phyloP scores from a whole-genome alignment of 2,888 invertebrate genomes.

The Drosophila anomelani region DNA sequence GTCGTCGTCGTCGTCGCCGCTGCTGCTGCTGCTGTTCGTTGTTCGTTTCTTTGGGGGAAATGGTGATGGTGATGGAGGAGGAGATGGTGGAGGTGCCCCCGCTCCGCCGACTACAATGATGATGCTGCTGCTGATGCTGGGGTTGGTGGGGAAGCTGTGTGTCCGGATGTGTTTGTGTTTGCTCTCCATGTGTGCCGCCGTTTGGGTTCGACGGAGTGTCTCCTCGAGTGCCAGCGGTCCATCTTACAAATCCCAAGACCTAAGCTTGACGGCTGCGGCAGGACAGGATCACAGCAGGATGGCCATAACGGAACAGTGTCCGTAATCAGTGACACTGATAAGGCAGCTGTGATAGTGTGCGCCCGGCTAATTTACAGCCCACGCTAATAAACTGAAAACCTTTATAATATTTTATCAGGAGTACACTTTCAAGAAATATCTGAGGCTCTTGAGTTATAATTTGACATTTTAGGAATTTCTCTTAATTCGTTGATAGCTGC shows the following conservation, averaged over 20 bases:
- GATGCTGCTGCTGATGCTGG: slow-evolving; percentile 14
- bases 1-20: slow-evolving; percentile 18
- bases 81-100: slow-evolving; percentile 1
- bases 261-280: slow-evolving; percentile 25
- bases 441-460: not conserved
- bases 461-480: not conserved
- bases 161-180: slow-evolving; percentile 37
- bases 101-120: slow-evolving; percentile 18
- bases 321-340: slow-evolving; percentile 37
- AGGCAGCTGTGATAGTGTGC: slow-evolving; percentile 8
- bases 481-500: not conserved
- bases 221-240: slow-evolving; percentile 27
- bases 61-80: slow-evolving; percentile 9
- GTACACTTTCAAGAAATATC: not conserved
- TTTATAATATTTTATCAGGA: slow-evolving; percentile 11
- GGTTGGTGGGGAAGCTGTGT: slow-evolving; percentile 26
- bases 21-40: slow-evolving; percentile 1
- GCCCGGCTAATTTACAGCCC: slow-evolving; percentile 20
- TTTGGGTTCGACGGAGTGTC: slow-evolving; percentile 35
- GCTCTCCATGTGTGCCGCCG: slow-evolving; percentile 45
- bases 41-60: slow-evolving; percentile 22
- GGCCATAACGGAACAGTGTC: slow-evolving; percentile 10
- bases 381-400: slow-evolving; percentile 5
- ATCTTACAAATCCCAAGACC: slow-evolving; percentile 18
- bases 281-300: slow-evolving; percentile 36